These are phyloP conservation scores for Eupithecia tripunctaria DNA, from an alignment of 2,888 invertebrate genomes.

Conservation along the genomic window DNA sequence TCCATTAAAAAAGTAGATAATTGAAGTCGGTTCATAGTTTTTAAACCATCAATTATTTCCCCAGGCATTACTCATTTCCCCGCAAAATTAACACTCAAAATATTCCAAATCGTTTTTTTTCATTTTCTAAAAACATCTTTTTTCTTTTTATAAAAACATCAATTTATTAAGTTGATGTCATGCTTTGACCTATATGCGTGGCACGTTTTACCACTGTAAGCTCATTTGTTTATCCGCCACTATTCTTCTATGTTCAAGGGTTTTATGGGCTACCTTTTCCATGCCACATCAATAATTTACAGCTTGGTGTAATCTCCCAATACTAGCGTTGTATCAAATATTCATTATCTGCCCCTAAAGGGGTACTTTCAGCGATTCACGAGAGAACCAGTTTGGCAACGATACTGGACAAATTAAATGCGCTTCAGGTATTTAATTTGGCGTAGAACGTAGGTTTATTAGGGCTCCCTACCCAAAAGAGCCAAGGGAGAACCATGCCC, in stretches of 20 bases:
- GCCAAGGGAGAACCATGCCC: not conserved
- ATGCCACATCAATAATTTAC: conserved; percentile 45
- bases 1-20: too few relatives aligned
- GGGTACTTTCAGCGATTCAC: conserved; percentile 55
- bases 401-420: conserved; percentile 58
- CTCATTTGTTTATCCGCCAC: not conserved
- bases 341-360: conserved; percentile 74
- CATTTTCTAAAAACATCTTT: too few relatives aligned
- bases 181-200: not conserved
- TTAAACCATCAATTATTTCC: too few relatives aligned
- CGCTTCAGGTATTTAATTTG: conserved; percentile 32
- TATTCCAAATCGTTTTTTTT: too few relatives aligned
- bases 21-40: too few relatives aligned
- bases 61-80: too few relatives aligned
- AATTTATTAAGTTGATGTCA: not conserved
- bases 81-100: too few relatives aligned
- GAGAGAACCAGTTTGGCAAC: conserved; percentile 62
- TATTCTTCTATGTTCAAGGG: not conserved
- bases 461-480: not conserved
- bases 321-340: conserved; percentile 75
- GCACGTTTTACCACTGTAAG: not conserved
- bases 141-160: too few relatives aligned
- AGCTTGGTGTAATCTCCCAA: conserved; percentile 56
- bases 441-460: not conserved
- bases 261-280: not conserved